phyloP scores from a whole-genome alignment of 2,797 vertebrate genomes.

The Rhinatrema bivittatum region DNA sequence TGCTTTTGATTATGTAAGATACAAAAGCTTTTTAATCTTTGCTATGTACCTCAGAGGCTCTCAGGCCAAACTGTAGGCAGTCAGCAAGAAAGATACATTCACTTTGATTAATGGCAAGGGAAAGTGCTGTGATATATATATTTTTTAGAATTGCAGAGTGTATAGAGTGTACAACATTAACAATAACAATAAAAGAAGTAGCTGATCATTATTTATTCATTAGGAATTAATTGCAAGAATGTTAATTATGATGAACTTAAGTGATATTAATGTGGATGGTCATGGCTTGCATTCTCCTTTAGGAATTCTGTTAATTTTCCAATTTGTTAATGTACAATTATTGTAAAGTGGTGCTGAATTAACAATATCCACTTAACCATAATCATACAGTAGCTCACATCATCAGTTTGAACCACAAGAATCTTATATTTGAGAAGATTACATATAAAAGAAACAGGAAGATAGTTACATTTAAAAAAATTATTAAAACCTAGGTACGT shows the following conservation, averaged over 20 bases:
- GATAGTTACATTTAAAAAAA: no score
- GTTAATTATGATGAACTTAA: slow-evolving; percentile 49
- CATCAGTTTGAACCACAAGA: slow-evolving; percentile 23
- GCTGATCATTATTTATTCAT: slow-evolving; percentile 48
- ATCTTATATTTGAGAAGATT: slow-evolving; percentile 13
- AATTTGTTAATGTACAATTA: slow-evolving; percentile 52
- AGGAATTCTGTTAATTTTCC: slow-evolving; percentile 47
- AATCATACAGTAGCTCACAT: no score
- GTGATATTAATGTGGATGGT: slow-evolving; percentile 43
- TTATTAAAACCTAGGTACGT: no score
- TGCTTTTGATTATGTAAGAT: no score
- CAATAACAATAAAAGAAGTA: slow-evolving; percentile 38
- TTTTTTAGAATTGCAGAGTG: slow-evolving; percentile 13
- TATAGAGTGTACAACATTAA: slow-evolving; percentile 26
- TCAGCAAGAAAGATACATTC: slow-evolving; percentile 12
- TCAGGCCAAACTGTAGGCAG: neutral
- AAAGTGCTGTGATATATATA: slow-evolving; percentile 19
- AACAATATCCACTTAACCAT: slow-evolving; percentile 44
- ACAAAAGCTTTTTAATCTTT: neutral
- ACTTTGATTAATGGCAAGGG: slow-evolving; percentile 2
- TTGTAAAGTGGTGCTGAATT: slow-evolving; percentile 50
- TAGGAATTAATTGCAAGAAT: slow-evolving; percentile 51
- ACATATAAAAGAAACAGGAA: slow-evolving; percentile 3
- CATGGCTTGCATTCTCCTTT: slow-evolving; percentile 41
- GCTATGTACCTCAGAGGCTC: neutral